Conservation (phyloP, 2,888 invertebrate genomes). For the Drosophila quasianomalipes region DNA sequence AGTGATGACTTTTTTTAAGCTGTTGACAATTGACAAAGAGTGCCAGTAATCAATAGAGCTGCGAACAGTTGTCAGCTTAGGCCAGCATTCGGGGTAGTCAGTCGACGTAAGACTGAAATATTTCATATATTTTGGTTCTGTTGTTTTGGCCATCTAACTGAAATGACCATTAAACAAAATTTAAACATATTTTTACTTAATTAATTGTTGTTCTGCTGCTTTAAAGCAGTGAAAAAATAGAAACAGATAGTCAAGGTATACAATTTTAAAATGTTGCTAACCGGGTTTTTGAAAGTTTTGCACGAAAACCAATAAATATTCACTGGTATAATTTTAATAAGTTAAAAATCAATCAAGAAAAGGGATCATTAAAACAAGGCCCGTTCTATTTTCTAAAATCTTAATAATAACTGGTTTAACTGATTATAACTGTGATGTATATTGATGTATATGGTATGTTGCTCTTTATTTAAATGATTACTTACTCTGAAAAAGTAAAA, state of each 20-base stretch:
- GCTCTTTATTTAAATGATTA: not conserved
- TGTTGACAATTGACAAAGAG: constrained; percentile 54
- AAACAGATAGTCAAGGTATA: not conserved
- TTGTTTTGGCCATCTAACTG: not conserved
- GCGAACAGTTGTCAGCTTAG: constrained; percentile 26
- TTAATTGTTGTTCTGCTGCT: not conserved
- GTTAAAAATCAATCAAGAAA: not conserved
- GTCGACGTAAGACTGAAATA: not conserved
- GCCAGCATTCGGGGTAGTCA: constrained; percentile 44
- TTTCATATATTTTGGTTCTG: not conserved
- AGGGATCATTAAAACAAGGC: not conserved
- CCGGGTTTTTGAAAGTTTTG: not conserved
- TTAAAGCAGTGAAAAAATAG: not conserved
- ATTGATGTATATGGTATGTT: not conserved
- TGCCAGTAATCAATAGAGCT: constrained; percentile 25
- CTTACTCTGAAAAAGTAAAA: not conserved
- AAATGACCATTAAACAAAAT: not conserved
- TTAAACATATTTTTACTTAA: not conserved
- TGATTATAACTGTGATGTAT: not conserved
- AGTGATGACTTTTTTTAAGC: constrained; percentile 43
- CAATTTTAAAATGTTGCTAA: not conserved
- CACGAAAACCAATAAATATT: not conserved
- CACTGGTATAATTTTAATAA: not conserved
- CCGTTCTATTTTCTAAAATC: not conserved
- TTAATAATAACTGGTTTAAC: not conserved